phyloP scores from a whole-genome alignment of 2,113 vertebrate genomes.

The Pollachius pollachius region DNA sequence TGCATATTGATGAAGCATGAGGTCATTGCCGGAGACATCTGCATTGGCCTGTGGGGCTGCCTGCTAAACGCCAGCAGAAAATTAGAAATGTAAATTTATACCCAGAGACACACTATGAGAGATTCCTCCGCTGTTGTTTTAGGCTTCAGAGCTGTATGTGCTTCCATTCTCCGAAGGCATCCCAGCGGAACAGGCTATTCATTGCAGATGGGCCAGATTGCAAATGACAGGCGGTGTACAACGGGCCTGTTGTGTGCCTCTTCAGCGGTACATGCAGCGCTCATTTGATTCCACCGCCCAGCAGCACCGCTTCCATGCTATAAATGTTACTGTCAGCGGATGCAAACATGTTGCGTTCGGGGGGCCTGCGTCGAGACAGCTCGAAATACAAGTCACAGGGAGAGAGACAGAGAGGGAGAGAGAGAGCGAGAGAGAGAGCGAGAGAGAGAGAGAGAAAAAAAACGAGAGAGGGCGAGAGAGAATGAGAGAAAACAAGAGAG shows the following conservation, averaged over 20 bases:
- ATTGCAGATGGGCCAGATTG: slow-evolving; percentile 68
- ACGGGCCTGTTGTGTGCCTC: slow-evolving; percentile 52
- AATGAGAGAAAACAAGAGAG: too few species aligned
- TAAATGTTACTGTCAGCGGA: slow-evolving; percentile 14
- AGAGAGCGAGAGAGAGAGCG: too few species aligned
- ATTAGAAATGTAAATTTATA: slow-evolving; percentile 74
- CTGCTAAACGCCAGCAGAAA: slow-evolving; percentile 54
- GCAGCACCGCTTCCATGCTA: slow-evolving; percentile 30
- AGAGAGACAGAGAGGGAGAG: too few species aligned
- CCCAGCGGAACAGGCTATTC: slow-evolving; percentile 61
- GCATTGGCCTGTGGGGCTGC: slow-evolving; percentile 64
- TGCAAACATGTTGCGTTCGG: too few species aligned
- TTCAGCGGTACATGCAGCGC: slow-evolving; percentile 34
- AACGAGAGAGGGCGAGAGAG: too few species aligned
- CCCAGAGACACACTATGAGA: slow-evolving; percentile 64
- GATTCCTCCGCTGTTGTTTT: slow-evolving; percentile 58
- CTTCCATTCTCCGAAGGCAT: slow-evolving; percentile 62
- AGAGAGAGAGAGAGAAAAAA: too few species aligned
- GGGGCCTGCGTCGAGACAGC: too few species aligned
- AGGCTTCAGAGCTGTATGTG: slow-evolving; percentile 51
- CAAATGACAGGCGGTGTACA: slow-evolving; percentile 60
- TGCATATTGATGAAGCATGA: slow-evolving; percentile 75
- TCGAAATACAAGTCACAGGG: too few species aligned
- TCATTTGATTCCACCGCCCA: slow-evolving; percentile 53
- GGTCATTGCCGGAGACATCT: slow-evolving; percentile 72